A percentile compares a stretch with the other conserved stretches of the same genome.
These are phyloP conservation scores for Otus sunia DNA, from an alignment of 2,113 vertebrate genomes.

Conservation along the genomic window DNA sequence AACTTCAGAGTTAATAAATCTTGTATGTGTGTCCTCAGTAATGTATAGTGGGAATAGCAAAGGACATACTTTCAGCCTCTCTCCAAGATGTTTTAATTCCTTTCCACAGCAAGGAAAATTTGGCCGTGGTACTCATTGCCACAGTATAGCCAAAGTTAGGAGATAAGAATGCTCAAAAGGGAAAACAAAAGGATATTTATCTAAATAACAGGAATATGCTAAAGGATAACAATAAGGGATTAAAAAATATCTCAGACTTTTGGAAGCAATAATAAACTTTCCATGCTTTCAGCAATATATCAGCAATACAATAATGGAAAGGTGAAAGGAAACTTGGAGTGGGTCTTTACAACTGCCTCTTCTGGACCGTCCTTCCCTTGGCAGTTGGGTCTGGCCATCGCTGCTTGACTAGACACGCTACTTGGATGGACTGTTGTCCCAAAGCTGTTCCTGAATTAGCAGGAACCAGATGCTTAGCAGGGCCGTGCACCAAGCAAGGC, in stretches of 20 bases:
- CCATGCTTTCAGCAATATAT: conserved; percentile 3
- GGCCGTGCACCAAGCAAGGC: background rate
- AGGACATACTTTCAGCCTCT: background rate
- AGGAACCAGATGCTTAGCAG: background rate
- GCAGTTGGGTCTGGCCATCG: background rate
- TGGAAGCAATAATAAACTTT: conserved; percentile 37
- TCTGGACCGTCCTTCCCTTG: background rate
- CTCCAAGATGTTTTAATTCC: conserved; percentile 22
- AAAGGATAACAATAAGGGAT: background rate
- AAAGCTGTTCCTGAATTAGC: background rate
- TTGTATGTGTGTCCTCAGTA: background rate
- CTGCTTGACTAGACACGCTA: background rate
- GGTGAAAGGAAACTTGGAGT: conserved; percentile 38
- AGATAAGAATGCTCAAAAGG: conserved; percentile 38
- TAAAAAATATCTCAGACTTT: background rate
- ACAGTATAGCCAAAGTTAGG: background rate
- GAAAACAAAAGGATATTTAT: conserved; percentile 29
- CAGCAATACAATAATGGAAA: background rate
- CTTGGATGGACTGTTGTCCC: background rate
- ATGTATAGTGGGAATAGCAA: background rate
- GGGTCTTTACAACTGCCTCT: background rate
- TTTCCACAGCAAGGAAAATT: conserved; percentile 1
- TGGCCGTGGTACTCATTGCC: background rate
- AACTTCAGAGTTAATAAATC: background rate
- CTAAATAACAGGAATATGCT: background rate